phyloP scores from a whole-genome alignment of 92 coral and sea anemone genomes.

The Umimayanthus chanpuru region DNA sequence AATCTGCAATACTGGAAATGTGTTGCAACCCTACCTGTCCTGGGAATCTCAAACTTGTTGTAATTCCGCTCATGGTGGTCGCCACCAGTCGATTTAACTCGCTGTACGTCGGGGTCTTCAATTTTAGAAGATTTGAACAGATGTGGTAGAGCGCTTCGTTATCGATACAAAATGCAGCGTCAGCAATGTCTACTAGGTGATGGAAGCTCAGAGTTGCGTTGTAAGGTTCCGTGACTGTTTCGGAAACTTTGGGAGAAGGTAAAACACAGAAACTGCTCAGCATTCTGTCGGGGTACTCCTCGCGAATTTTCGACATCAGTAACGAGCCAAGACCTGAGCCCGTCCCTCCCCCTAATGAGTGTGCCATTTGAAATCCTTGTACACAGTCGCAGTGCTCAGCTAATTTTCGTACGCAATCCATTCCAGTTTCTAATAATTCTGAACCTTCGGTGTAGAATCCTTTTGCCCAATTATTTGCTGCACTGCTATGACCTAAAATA shows the following conservation, averaged over 20 bases:
- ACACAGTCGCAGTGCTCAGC: slow-evolving; percentile 88
- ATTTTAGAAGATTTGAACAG: slow-evolving; percentile 71
- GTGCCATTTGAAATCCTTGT: slow-evolving; percentile 91
- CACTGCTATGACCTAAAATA: slow-evolving; percentile 79
- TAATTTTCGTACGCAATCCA: slow-evolving; percentile 88
- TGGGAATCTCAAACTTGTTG: slow-evolving; percentile 86
- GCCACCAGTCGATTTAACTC: slow-evolving; percentile 81
- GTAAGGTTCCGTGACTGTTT: slow-evolving; percentile 95
- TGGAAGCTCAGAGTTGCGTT: slow-evolving; percentile 94
- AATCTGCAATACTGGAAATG: neutral
- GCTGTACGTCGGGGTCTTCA: slow-evolving; percentile 79
- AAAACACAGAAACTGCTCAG: slow-evolving; percentile 82
- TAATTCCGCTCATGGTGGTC: slow-evolving; percentile 85
- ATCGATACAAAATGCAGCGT: slow-evolving; percentile 88
- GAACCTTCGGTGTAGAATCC: slow-evolving; percentile 94
- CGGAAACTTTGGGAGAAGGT: slow-evolving; percentile 95
- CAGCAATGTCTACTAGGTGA: slow-evolving; percentile 87
- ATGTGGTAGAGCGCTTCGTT: slow-evolving; percentile 89
- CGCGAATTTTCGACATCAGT: slow-evolving; percentile 85
- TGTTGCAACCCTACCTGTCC: slow-evolving; percentile 69
- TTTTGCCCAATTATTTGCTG: slow-evolving; percentile 95
- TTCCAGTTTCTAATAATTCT: slow-evolving; percentile 80
- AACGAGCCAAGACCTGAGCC: slow-evolving; percentile 90
- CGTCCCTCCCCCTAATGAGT: slow-evolving; percentile 91
- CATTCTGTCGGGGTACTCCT: slow-evolving; percentile 88